These are phyloP conservation scores for Bubo blakistoni DNA, from an alignment of 2,113 vertebrate species.

Conservation along the genomic window DNA sequence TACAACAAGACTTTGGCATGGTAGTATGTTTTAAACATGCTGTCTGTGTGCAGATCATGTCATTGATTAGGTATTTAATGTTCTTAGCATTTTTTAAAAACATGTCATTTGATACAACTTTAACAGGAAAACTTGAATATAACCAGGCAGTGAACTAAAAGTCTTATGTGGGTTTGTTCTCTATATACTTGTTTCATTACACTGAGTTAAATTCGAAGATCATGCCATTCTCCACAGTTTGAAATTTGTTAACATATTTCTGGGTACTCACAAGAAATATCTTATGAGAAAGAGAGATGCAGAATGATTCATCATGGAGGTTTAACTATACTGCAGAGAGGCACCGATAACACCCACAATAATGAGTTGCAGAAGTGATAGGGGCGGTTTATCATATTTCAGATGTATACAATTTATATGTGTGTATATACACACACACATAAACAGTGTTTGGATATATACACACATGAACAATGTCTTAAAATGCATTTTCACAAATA, in stretches of 20 bases:
- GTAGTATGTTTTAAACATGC: neutral
- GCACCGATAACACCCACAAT: neutral
- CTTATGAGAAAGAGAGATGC: neutral
- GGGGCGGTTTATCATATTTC: neutral
- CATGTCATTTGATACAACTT: accelerated
- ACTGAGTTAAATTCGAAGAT: neutral
- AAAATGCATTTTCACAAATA: neutral
- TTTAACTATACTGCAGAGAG: neutral
- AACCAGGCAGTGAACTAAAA: neutral
- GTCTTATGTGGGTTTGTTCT: neutral
- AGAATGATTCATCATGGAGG: neutral
- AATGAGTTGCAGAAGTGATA: neutral
- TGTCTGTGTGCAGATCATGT: neutral
- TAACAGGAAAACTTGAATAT: neutral
- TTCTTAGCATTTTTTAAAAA: neutral
- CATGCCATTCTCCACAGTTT: neutral
- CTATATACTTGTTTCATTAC: neutral
- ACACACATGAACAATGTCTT: neutral
- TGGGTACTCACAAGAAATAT: neutral
- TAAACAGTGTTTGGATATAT: neutral
- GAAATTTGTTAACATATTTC: neutral
- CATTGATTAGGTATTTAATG: neutral
- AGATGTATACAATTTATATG: neutral
- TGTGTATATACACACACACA: neutral
- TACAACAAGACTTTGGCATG: neutral